Conservation (phyloP, 2,797 vertebrate species). For the Paguma larvata region DNA sequence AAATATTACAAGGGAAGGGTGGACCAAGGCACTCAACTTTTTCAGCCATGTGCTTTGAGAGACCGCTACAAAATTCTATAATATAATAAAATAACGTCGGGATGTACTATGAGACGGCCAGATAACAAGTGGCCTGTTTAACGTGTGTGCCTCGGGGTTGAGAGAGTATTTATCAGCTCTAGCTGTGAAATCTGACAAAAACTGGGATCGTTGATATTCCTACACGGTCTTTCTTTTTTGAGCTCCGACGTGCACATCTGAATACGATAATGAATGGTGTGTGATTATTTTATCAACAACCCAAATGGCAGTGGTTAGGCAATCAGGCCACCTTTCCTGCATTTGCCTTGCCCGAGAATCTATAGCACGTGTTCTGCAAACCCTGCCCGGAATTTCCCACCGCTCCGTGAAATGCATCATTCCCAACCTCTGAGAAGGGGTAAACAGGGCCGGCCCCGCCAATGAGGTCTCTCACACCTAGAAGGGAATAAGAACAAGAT, state of each 20-base stretch:
- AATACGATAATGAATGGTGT: neutral
- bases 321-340: neutral
- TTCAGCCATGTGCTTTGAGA: neutral
- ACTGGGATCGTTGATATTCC: accelerated
- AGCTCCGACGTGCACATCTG: neutral
- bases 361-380: neutral
- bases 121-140: neutral
- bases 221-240: neutral
- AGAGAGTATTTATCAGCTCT: neutral
- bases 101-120: neutral
- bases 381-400: slow-evolving; percentile 78
- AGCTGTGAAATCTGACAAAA: neutral
- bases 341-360: slow-evolving; percentile 6
- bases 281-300: neutral
- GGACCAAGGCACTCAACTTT: neutral
- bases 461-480: neutral
- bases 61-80: neutral
- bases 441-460: neutral
- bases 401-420: slow-evolving; percentile 69
- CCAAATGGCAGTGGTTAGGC: neutral
- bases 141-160: neutral
- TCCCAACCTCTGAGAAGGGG: neutral
- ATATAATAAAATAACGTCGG: neutral
- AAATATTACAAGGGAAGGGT: neutral
- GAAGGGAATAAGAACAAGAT: slow-evolving; percentile 34